Evolutionary conservation across 2,888 invertebrate genomes (phyloP).

Genomic region (Gastracanthus pulcherrimus): DNA sequence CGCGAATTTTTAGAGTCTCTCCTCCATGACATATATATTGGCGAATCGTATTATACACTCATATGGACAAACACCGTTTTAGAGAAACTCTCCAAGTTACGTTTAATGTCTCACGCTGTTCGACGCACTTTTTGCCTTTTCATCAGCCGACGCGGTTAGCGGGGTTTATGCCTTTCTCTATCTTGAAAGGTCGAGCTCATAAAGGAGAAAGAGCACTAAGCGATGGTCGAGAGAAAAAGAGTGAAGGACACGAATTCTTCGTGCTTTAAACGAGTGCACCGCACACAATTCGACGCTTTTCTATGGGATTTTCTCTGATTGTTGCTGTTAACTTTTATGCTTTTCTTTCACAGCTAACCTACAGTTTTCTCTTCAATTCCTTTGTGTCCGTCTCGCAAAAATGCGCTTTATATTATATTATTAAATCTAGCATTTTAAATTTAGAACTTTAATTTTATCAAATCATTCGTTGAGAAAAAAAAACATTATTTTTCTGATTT

Average conservation of each 20-base stretch:
- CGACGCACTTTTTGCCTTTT: neutral
- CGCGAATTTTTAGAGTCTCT: too few relatives aligned
- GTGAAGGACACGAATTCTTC: neutral
- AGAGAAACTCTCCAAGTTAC: too few relatives aligned
- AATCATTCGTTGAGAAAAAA: too few relatives aligned
- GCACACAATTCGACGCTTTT: constrained; percentile 1
- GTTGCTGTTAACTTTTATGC: constrained; percentile 3
- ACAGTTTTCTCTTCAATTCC: neutral
- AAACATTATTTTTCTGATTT: neutral
- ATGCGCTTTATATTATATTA: neutral
- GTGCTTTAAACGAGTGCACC: constrained; percentile 7
- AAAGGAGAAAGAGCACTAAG: neutral
- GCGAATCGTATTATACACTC: too few relatives aligned
- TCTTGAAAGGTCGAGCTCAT: neutral
- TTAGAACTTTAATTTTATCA: too few relatives aligned
- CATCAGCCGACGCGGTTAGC: too few relatives aligned
- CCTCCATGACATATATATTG: too few relatives aligned
- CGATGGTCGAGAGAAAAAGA: neutral
- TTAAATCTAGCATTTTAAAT: too few relatives aligned
- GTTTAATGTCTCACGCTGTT: neutral
- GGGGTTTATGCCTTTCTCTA: neutral
- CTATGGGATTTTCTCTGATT: neutral
- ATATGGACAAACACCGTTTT: too few relatives aligned
- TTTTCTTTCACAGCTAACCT: neutral
- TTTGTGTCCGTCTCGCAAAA: neutral